Base-by-base conservation (phyloP, 37 sponge, comb jelly and placozoan species). In the Ephydatia muelleri region DNA sequence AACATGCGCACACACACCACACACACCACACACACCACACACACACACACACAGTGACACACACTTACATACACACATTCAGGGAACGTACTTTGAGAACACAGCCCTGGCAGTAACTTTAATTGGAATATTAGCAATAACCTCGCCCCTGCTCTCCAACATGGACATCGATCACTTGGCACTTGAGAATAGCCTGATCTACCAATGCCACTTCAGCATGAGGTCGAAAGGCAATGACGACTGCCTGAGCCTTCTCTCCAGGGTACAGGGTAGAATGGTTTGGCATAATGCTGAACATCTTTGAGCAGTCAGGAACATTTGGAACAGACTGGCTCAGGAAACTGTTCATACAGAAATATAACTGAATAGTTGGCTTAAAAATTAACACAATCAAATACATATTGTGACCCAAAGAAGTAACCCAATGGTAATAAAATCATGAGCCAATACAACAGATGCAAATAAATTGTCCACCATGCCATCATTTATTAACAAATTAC, bases 41-140 rank as follows among this genome's bases (percentile, higher is more conserved):
- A 83, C 32, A 67, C 36, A 81, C 28, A 40, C 29, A 36, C 32
- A 38, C 77, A 47, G 64, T 48, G 5, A 22, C 35, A 32, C 21
- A 39, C 37, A 78, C 38, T n/a, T 9, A 34, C 38, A 8, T 9
- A 75, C 43, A 9, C 43, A 22, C 43, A 43, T 43, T 43, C 43
- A 43, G 21, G 26, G 30, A 13, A 83, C 85, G 73, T 40, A 93
- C 90, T 86, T 88, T n/a, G 96, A 85, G 76, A 93, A 97, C 12
- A 97, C 95, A 75, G 97, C 88, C 83, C 69, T 93, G 33, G 94
- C 97, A 71, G 86, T 87, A 30, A 99, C 49, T 38, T 86, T 86
- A 65, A 96, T 88, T 39, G 99, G 99, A 25, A 99, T 97, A 77
- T 89, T 90, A 25, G 99, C 99, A 29, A 99, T 97, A 21, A 97